Percentiles rank a stretch among this genome's conserved stretches.
These are phyloP conservation scores for Trachymyrmex septentrionalis DNA, from an alignment of 1,140 invertebrate genomes.

Conservation along the genomic window DNA sequence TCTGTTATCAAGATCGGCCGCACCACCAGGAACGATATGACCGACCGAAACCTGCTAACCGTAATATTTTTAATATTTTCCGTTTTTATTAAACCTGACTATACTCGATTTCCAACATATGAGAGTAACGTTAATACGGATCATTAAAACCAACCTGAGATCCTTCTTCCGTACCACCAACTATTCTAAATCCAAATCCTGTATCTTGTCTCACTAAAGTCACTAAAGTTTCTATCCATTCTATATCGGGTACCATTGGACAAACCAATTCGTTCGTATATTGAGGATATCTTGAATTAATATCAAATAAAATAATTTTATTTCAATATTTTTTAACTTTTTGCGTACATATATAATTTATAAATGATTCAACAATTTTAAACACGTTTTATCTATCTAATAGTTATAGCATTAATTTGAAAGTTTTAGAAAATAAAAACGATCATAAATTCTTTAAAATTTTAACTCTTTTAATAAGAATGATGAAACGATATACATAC, in stretches of 20 bases:
- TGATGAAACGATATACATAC: constrained; percentile 75
- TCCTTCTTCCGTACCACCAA: constrained; percentile 99
- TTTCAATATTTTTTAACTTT: background rate
- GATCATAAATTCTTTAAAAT: constrained; percentile 11
- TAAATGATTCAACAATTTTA: background rate
- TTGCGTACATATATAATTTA: background rate
- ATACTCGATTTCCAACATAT: background rate
- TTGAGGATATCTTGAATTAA: constrained; percentile 81
- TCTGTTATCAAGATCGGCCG: constrained; percentile 95
- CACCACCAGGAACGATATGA: constrained; percentile 96
- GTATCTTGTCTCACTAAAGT: constrained; percentile 93
- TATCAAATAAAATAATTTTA: constrained; percentile 27
- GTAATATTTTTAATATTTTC: constrained; percentile 68
- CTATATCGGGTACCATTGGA: constrained; percentile 85
- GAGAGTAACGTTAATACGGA: constrained; percentile 1
- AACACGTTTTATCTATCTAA: background rate
- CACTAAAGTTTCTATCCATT: constrained; percentile 92
- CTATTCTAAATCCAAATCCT: constrained; percentile 98
- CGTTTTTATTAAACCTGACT: background rate
- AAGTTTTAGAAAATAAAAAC: background rate
- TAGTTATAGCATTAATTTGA: constrained; percentile 16
- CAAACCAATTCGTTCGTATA: constrained; percentile 84
- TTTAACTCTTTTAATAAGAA: constrained; percentile 15
- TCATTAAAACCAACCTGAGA: constrained; percentile 91
- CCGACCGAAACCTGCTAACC: constrained; percentile 94